Conservation (phyloP, 2,113 vertebrate genomes). For the Pelmatolapia mariae region DNA sequence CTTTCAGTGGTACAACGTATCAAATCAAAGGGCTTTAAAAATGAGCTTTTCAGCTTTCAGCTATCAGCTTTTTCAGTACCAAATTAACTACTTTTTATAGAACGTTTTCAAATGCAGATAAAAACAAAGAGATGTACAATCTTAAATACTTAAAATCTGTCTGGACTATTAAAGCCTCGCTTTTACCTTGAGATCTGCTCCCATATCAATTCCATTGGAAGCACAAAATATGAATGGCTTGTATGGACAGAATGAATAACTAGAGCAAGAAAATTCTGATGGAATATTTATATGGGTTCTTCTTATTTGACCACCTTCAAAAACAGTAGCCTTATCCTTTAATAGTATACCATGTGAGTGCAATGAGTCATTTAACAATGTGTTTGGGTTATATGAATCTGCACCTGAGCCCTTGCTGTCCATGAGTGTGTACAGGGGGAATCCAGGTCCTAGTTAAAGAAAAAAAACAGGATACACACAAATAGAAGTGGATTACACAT, state of each 20-base stretch:
- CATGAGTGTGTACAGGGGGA: constrained; percentile 79
- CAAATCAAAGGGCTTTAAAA: not conserved
- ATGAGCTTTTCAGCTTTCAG: not conserved
- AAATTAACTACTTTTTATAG: not conserved
- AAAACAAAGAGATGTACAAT: not conserved
- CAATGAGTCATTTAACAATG: not conserved
- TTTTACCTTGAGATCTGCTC: not conserved
- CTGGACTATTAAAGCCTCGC: not conserved
- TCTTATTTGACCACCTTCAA: not conserved
- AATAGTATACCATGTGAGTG: not conserved
- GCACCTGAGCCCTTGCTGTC: constrained; percentile 61
- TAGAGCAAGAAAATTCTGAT: not conserved
- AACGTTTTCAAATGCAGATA: not conserved
- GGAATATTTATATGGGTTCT: not conserved
- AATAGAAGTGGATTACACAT: not conserved
- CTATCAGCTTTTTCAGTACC: not conserved
- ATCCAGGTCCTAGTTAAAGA: constrained; percentile 80
- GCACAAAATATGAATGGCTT: not conserved
- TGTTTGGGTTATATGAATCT: constrained; percentile 66
- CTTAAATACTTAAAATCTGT: not conserved
- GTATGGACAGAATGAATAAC: not conserved
- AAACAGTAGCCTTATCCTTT: not conserved
- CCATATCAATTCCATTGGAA: not conserved
- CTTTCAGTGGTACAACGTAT: not conserved
- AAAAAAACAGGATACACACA: constrained; percentile 17